Evolutionary conservation across 2,888 invertebrate genomes (phyloP).

Genomic region (Platypus cylindrus): DNA sequence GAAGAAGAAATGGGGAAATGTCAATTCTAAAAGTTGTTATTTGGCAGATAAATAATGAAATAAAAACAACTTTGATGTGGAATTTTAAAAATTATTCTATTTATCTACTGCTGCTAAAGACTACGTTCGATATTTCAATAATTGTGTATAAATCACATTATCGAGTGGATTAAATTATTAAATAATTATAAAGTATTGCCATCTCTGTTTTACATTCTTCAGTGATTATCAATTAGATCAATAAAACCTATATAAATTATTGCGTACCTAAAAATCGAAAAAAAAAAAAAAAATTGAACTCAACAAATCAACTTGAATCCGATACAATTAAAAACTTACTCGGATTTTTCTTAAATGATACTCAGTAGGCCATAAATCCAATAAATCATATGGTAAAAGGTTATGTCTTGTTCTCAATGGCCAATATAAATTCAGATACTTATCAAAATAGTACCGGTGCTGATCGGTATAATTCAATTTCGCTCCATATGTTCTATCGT

Average conservation of each 20-base stretch:
- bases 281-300: background rate
- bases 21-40: too few relatives aligned
- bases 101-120: too few relatives aligned
- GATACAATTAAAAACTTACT: constrained; percentile 17
- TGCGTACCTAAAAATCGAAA: constrained; percentile 14
- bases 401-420: constrained; percentile 15
- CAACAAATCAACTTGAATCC: background rate
- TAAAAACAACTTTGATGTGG: too few relatives aligned
- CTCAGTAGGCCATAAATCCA: constrained; percentile 22
- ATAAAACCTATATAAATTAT: constrained; percentile 11
- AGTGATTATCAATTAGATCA: too few relatives aligned
- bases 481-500: constrained; percentile 19
- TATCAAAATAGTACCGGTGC: constrained; percentile 18
- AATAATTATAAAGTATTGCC: too few relatives aligned
- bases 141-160: too few relatives aligned
- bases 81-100: too few relatives aligned
- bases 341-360: constrained; percentile 21
- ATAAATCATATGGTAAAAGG: constrained; percentile 18
- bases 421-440: constrained; percentile 18
- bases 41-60: too few relatives aligned
- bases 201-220: too few relatives aligned
- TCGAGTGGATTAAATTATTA: too few relatives aligned
- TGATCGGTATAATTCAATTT: constrained; percentile 17
- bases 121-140: too few relatives aligned
- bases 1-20: too few relatives aligned